A percentile compares a stretch with the other conserved stretches of the same genome.
phyloP scores from a whole-genome alignment of 64 coral and sea anemone species.

The Exaiptasia diaphana region DNA sequence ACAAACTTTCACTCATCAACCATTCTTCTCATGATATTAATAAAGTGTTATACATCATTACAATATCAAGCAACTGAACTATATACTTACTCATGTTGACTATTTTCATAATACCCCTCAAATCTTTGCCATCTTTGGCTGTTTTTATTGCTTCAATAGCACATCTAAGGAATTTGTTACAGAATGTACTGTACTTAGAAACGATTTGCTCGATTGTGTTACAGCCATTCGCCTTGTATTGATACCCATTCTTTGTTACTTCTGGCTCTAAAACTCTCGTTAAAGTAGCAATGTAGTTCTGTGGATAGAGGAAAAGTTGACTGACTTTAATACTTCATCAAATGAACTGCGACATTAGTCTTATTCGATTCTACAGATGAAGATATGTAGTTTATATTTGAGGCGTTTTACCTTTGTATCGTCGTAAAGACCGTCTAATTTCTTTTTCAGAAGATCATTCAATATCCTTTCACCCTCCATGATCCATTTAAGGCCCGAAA shows the following conservation, averaged over 20 bases:
- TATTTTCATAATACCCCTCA: not conserved
- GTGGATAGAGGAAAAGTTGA: not conserved
- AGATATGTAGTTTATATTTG: too few relatives aligned
- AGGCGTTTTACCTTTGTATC: conserved; percentile 62
- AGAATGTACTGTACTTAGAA: conserved; percentile 41
- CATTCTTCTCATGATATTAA: too few relatives aligned
- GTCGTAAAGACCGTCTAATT: conserved; percentile 39
- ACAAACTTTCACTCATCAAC: too few relatives aligned
- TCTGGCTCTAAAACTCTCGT: not conserved
- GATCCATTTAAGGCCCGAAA: not conserved
- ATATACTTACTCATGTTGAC: not conserved
- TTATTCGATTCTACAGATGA: too few relatives aligned
- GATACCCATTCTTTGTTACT: conserved; percentile 47
- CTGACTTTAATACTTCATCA: too few relatives aligned
- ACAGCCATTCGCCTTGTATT: not conserved
- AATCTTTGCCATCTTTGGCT: conserved; percentile 1
- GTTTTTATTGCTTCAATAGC: conserved; percentile 45
- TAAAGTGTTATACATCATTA: too few relatives aligned
- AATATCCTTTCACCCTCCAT: conserved; percentile 61
- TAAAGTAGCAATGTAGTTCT: conserved; percentile 45
- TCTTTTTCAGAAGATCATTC: conserved; percentile 31
- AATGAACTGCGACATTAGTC: too few relatives aligned
- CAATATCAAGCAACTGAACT: too few relatives aligned
- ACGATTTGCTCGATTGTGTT: conserved; percentile 19
- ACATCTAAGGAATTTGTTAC: conserved; percentile 50